phyloP scores from a whole-genome alignment of 1,140 invertebrate genomes.

The Chlorops oryzae region DNA sequence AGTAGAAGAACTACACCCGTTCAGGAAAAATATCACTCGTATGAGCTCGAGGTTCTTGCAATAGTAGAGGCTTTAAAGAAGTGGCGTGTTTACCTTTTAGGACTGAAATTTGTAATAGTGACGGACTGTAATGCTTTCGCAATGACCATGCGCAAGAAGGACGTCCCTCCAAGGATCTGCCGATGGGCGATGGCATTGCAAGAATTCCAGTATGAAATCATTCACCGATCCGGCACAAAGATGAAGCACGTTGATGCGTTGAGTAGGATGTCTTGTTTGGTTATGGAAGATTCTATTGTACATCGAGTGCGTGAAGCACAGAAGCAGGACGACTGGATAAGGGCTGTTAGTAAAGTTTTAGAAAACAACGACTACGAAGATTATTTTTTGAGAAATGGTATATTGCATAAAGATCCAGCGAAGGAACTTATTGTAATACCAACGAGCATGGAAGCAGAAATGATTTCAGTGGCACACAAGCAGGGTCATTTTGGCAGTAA shows the following conservation, averaged over 20 bases:
- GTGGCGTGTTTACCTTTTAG: constrained; percentile 20
- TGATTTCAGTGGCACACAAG: constrained; percentile 11
- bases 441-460: neutral
- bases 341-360: neutral
- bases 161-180: constrained; percentile 9
- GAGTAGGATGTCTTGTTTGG: constrained; percentile 33
- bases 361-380: neutral
- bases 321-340: neutral
- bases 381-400: constrained; percentile 1
- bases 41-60: constrained; percentile 27
- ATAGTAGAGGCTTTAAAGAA: constrained; percentile 23
- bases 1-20: constrained; percentile 25
- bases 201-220: constrained; percentile 18
- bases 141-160: constrained; percentile 27
- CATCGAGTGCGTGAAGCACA: neutral
- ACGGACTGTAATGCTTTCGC: constrained; percentile 36
- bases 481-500: constrained; percentile 38
- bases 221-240: constrained; percentile 16
- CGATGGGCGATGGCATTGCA: constrained; percentile 18
- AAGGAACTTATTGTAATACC: constrained; percentile 1
- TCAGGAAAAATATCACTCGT: constrained; percentile 14
- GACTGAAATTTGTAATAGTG: constrained; percentile 12
- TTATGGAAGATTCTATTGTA: neutral
- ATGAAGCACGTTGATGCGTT: constrained; percentile 44
- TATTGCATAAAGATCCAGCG: neutral